Conservation (phyloP, 2,888 invertebrate genomes). For the Herminia tarsipennalis region DNA sequence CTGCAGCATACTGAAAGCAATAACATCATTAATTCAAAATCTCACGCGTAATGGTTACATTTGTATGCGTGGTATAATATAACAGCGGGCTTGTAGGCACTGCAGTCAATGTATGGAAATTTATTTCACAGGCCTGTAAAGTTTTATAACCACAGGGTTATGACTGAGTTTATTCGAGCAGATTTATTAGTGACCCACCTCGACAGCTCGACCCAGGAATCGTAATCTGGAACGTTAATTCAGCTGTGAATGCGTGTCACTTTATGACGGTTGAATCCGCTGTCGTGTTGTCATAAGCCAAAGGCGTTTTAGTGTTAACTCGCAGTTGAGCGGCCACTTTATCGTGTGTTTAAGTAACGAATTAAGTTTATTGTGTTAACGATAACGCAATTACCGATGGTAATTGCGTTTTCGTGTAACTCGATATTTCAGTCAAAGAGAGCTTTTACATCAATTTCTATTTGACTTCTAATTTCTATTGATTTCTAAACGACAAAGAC, state of each 20-base stretch:
- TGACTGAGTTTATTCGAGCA: conserved; percentile 58
- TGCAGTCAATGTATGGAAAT: conserved; percentile 56
- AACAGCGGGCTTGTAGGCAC: conserved; percentile 19
- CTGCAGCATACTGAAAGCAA: conserved; percentile 38
- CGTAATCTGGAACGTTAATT: conserved; percentile 69
- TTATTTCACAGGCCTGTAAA: conserved; percentile 61
- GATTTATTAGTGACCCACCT: conserved; percentile 68
- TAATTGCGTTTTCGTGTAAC: too few species aligned
- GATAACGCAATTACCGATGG: too few species aligned
- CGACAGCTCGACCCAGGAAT: conserved; percentile 51
- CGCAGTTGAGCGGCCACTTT: conserved; percentile 29
- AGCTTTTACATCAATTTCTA: too few species aligned
- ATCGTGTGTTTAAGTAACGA: conserved; percentile 13
- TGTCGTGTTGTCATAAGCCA: conserved; percentile 19
- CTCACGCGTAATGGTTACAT: conserved; percentile 45
- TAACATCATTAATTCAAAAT: conserved; percentile 60
- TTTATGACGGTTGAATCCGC: conserved; percentile 52
- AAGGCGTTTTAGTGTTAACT: conserved; percentile 30
- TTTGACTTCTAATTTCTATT: too few species aligned
- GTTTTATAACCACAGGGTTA: conserved; percentile 60
- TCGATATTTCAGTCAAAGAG: too few species aligned
- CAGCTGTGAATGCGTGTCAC: conserved; percentile 60
- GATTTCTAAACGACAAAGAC: too few species aligned
- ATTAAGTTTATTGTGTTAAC: conserved; percentile 12
- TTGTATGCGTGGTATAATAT: conserved; percentile 34